These are phyloP conservation scores for Lordiphosa fenestrarum DNA, from an alignment of 2,888 invertebrate genomes.

Conservation along the genomic window DNA sequence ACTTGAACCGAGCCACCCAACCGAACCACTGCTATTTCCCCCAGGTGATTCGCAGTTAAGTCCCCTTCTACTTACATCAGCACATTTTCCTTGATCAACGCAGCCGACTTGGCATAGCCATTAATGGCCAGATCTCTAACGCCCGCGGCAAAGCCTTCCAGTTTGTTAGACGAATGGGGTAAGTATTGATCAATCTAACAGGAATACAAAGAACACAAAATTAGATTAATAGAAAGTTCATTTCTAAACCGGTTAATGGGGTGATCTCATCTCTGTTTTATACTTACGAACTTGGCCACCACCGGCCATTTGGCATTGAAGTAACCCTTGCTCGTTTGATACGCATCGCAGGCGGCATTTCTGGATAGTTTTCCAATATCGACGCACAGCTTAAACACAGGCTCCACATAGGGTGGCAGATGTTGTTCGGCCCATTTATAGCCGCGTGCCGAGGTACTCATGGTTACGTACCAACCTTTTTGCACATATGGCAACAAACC, in stretches of 20 bases:
- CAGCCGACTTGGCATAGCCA: constrained; percentile 82
- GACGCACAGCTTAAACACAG: constrained; percentile 83
- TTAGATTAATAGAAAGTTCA: not conserved
- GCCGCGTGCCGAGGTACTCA: constrained; percentile 83
- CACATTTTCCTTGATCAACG: constrained; percentile 87
- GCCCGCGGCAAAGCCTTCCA: constrained; percentile 81
- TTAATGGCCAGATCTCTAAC: constrained; percentile 81
- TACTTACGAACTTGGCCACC: constrained; percentile 82
- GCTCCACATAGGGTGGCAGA: constrained; percentile 85
- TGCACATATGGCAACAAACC: constrained; percentile 85
- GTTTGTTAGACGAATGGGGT: constrained; percentile 86
- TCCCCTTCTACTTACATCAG: constrained; percentile 85
- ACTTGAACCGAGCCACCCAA: too few species aligned
- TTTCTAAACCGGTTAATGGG: constrained; percentile 26
- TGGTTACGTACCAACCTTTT: constrained; percentile 83
- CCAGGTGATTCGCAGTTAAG: too few species aligned
- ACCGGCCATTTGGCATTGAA: constrained; percentile 82
- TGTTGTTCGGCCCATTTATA: constrained; percentile 86
- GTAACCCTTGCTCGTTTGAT: constrained; percentile 81
- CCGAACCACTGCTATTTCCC: too few species aligned
- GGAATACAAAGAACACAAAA: constrained; percentile 6
- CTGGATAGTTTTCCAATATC: constrained; percentile 82
- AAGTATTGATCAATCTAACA: constrained; percentile 85
- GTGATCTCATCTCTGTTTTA: constrained; percentile 28
- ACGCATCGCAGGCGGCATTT: constrained; percentile 82